phyloP scores from a whole-genome alignment of 37 sponge, comb jelly and placozoan species.

The Spongilla lacustris region DNA sequence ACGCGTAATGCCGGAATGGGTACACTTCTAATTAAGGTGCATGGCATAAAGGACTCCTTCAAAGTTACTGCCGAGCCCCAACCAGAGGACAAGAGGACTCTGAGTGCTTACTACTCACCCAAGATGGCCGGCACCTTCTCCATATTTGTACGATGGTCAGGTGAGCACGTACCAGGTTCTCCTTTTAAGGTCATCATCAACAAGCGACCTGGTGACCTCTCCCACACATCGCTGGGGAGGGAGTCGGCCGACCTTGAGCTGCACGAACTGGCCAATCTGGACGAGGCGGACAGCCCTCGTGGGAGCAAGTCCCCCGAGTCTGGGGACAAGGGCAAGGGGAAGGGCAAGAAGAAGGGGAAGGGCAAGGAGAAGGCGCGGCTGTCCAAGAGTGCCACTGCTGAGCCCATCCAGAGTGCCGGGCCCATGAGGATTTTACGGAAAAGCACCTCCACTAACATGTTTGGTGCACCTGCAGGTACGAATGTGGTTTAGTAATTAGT shows the following conservation, averaged over 20 bases:
- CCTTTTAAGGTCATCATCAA: conserved; percentile 75
- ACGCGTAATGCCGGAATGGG: conserved; percentile 91
- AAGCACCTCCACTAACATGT: background rate
- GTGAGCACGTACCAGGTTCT: conserved; percentile 75
- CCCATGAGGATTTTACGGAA: background rate
- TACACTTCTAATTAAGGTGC: conserved; percentile 78
- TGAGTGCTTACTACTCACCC: conserved; percentile 73
- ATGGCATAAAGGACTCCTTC: conserved; percentile 89
- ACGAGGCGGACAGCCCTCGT: background rate
- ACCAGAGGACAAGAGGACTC: conserved; percentile 53
- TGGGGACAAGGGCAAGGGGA: background rate
- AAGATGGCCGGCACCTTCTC: conserved; percentile 61
- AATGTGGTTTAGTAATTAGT: no score
- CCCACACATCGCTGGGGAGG: background rate
- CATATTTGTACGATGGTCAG: conserved; percentile 77
- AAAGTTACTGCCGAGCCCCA: conserved; percentile 66
- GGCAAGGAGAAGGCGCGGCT: background rate
- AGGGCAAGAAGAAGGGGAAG: conserved; percentile 5
- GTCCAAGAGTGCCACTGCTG: background rate
- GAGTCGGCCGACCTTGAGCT: background rate
- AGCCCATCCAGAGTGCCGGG: background rate
- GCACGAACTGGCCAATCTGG: background rate
- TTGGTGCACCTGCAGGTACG: background rate
- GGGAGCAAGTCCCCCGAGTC: conserved; percentile 1
- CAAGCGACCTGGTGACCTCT: conserved; percentile 5